A percentile compares a stretch with the other conserved stretches of the same genome.
phyloP scores from a whole-genome alignment of 2,888 invertebrate species.

The Scaptomyza flava region DNA sequence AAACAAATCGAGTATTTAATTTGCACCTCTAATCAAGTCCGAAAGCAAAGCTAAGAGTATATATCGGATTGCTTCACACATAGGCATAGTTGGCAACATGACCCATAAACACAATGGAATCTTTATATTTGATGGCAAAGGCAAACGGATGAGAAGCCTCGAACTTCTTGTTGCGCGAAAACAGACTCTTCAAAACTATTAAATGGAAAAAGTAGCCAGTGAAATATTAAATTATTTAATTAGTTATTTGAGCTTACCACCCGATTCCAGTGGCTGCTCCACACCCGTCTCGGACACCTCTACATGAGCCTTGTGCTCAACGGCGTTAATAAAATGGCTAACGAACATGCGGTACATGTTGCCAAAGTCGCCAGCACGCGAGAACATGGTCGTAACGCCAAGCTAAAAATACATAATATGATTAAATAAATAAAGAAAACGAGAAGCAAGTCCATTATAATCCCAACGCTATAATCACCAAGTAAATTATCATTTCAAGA shows the following conservation, averaged over 20 bases:
- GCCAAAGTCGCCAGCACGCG: conserved; percentile 78
- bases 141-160: conserved; percentile 81
- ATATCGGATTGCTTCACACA: conserved; percentile 32
- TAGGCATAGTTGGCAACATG: conserved; percentile 80
- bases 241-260: conserved; percentile 58
- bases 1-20: conserved; percentile 30
- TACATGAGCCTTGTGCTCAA: conserved; percentile 79
- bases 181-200: conserved; percentile 75
- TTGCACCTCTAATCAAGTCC: conserved; percentile 27
- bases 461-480: too few species aligned
- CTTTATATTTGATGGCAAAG: conserved; percentile 77
- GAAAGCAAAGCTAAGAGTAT: not conserved
- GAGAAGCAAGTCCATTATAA: not conserved
- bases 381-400: conserved; percentile 80
- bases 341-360: conserved; percentile 83
- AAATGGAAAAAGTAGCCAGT: not conserved
- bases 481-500: too few species aligned
- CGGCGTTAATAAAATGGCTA: conserved; percentile 79
- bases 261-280: conserved; percentile 76
- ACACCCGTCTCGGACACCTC: conserved; percentile 74
- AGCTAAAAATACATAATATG: conserved; percentile 47
- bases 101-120: conserved; percentile 80
- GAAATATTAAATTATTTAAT: too few species aligned
- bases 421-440: not conserved
- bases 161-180: conserved; percentile 78